A percentile compares a stretch with the other conserved stretches of the same genome.
phyloP scores from a whole-genome alignment of 2,797 vertebrate species.

The Hydrocynus forskahlii region DNA sequence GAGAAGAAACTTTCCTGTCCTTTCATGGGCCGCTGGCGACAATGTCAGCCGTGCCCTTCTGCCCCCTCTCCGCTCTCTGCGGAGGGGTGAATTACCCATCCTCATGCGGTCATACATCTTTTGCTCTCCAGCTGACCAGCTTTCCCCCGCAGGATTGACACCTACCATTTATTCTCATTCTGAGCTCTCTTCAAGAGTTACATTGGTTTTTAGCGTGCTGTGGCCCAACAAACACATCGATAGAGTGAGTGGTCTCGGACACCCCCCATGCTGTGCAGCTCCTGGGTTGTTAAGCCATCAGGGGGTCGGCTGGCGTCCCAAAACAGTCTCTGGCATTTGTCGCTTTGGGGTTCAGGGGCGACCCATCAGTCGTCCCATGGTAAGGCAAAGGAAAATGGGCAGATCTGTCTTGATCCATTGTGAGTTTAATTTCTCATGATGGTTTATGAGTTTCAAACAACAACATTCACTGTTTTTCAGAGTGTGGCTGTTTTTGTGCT shows the following conservation, averaged over 20 bases:
- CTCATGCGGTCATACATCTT: slow-evolving; percentile 80
- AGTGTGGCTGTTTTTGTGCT: not conserved
- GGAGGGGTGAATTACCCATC: slow-evolving; percentile 75
- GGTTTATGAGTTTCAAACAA: slow-evolving; percentile 23
- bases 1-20: slow-evolving; percentile 53
- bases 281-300: slow-evolving; percentile 74
- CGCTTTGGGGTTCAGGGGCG: slow-evolving; percentile 64
- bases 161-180: slow-evolving; percentile 85
- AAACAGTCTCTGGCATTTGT: slow-evolving; percentile 72
- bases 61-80: slow-evolving; percentile 51
- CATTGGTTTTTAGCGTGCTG: slow-evolving; percentile 71
- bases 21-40: slow-evolving; percentile 69
- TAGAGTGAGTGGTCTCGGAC: slow-evolving; percentile 71
- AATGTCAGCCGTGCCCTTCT: slow-evolving; percentile 67
- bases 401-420: slow-evolving; percentile 35
- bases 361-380: slow-evolving; percentile 52
- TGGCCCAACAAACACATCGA: slow-evolving; percentile 73
- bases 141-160: slow-evolving; percentile 79
- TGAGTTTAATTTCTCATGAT: slow-evolving; percentile 36
- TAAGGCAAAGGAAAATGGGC: slow-evolving; percentile 11
- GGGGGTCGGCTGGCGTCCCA: slow-evolving; percentile 64
- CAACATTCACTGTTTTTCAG: not conserved
- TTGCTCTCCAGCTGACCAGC: slow-evolving; percentile 78
- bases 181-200: slow-evolving; percentile 60
- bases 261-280: slow-evolving; percentile 65